Evolutionary conservation across 1,140 invertebrate species (phyloP), one percentile per base, ranked within the genome.

Genomic region (Stratiolaelaps scimitus): DNA sequence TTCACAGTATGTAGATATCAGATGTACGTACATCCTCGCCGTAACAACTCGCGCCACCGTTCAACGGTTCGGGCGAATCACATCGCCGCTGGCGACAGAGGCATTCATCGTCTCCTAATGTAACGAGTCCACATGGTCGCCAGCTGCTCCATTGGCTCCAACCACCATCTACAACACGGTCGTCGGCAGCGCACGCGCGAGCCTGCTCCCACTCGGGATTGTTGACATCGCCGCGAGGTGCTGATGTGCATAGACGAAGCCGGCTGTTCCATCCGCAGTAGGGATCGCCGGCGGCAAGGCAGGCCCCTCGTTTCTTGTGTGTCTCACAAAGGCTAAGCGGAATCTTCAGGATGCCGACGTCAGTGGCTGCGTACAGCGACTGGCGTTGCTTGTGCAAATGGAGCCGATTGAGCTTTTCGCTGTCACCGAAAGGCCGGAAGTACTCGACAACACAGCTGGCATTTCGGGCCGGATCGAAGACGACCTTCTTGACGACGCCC

Each of bases 191-290:
- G 15, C 64, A 43, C 17, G 81, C 80, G 53, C 83, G 76, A 34
- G 81, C 74, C 72, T 90, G 89, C n/a, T 80, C 78, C 87, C 84
- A 89, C 71, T 80, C 83, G 44, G 78, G 79, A 23, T 75, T 79
- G 13, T 77, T 75, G 0, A 82, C 79, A 68, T 85, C 81, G 26
- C 81, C 78, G 66, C 79, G 77, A 1, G 82, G 84, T 0, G 84
- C 80, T 0, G 82, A 76, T 0, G 83, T 81, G 72, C 91, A 94
- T 10, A 76, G 74, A 64, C 86, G 81, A 5, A 81, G 75, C 2
- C 82, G 77, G 65, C 85, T 83, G 74, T 93, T 84, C 91, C 91
- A 95, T 0, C 89, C 92, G 75, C 92, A 95, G 74, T 94, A 90
- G 0, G 92, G 92, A 76, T 95, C 92, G 77, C 85, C 85, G 0